Evolutionary conservation across 2,797 vertebrate genomes (phyloP).

Genomic region (Taenioides sp.): DNA sequence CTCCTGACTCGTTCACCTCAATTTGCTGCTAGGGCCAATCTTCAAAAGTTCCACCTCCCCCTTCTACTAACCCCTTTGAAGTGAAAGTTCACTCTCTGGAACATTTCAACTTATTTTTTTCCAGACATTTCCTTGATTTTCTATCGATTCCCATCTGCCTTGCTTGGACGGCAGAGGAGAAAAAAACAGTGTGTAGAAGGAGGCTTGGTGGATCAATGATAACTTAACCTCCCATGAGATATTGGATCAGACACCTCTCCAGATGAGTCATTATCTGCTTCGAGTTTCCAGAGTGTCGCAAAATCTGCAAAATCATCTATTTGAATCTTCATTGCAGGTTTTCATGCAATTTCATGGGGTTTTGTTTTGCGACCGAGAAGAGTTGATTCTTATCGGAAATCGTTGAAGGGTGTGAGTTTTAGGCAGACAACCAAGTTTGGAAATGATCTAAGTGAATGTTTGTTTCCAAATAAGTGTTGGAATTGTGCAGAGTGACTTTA

Average conservation of each 20-base stretch:
- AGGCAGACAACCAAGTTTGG: constrained; percentile 44
- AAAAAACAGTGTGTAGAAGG: constrained; percentile 35
- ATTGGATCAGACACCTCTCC: constrained; percentile 43
- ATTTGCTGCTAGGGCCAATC: constrained; percentile 56
- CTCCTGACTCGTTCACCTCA: constrained; percentile 68
- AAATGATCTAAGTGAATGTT: constrained; percentile 56
- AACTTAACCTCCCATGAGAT: constrained; percentile 64
- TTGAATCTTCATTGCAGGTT: constrained; percentile 47
- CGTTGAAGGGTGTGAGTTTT: constrained; percentile 19
- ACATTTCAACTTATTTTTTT: constrained; percentile 79
- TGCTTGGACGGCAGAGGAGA: constrained; percentile 52
- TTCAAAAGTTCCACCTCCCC: constrained; percentile 59
- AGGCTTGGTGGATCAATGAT: constrained; percentile 62
- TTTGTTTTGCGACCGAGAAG: constrained; percentile 37
- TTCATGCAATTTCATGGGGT: constrained; percentile 36
- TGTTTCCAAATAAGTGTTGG: constrained; percentile 41
- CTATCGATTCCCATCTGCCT: constrained; percentile 74
- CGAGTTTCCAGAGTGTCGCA: constrained; percentile 32
- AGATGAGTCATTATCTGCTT: constrained; percentile 67
- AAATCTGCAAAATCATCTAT: constrained; percentile 38
- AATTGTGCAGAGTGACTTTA: constrained; percentile 37
- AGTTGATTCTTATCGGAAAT: constrained; percentile 55
- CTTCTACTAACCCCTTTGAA: constrained; percentile 71
- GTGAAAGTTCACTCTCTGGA: constrained; percentile 75
- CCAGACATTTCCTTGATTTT: constrained; percentile 72